phyloP scores from a whole-genome alignment of 2,113 vertebrate species.

The Charadrius vociferus region DNA sequence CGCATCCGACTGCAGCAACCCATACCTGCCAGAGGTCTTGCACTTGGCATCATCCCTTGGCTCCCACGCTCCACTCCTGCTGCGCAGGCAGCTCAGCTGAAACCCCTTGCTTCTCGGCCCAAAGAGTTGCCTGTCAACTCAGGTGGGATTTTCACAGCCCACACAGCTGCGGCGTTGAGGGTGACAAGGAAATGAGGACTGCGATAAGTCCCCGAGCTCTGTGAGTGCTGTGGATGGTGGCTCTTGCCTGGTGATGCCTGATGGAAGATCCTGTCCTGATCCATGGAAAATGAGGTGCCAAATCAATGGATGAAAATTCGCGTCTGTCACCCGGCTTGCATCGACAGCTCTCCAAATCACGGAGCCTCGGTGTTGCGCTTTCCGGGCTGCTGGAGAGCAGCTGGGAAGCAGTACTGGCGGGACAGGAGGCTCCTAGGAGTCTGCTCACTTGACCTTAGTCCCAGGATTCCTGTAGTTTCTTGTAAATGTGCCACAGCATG shows the following conservation, averaged over 20 bases:
- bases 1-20: fast-evolving
- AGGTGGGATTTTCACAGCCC: not conserved
- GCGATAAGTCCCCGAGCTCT: not conserved
- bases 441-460: not conserved
- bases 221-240: fast-evolving
- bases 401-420: not conserved
- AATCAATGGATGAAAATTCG: not conserved
- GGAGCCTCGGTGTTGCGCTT: not conserved
- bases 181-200: not conserved
- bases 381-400: not conserved
- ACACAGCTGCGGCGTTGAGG: fast-evolving
- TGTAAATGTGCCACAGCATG: constrained; percentile 3
- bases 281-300: not conserved
- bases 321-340: fast-evolving
- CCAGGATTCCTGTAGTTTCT: constrained; percentile 48
- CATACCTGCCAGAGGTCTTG: fast-evolving
- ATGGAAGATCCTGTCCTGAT: not conserved
- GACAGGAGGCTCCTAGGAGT: not conserved
- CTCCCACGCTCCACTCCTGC: fast-evolving
- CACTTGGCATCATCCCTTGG: fast-evolving
- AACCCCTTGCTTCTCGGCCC: not conserved
- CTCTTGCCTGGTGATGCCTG: fast-evolving
- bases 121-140: fast-evolving
- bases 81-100: fast-evolving
- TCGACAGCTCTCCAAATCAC: fast-evolving